Base-by-base conservation (phyloP, 92 coral and sea anemone genomes). In the Umimayanthus chanpuru region DNA sequence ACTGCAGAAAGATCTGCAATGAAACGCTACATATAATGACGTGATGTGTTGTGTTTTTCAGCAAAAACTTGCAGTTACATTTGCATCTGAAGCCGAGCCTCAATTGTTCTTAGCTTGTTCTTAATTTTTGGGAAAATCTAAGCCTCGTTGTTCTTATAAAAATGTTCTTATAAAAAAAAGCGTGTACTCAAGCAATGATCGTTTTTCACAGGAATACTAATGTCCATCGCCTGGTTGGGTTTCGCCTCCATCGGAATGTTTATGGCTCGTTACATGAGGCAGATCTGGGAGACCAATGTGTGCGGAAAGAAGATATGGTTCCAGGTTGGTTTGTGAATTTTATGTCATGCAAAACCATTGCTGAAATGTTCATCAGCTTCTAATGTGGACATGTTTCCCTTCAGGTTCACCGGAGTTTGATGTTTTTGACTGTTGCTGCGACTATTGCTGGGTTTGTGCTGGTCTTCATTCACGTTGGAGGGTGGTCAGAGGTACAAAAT, bases 161-260 rank as follows among this genome's bases (percentile, higher is more conserved):
- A n/a, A n/a, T n/a, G n/a, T n/a, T n/a, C n/a, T n/a, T n/a, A n/a
- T n/a, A n/a, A n/a, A n/a, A n/a, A n/a, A n/a, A n/a, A n/a, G n/a
- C 56, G 12, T 50, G 20, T 61, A 61, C 68, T 61, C 68, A 61
- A 61, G 20, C 6, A 61, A 3, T 23, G 26, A 8, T 21, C 23
- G n/a, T 18, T 23, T 61, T 76, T 32, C 56, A 25, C 44, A 83
- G 87, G 87, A 83, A 83, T 83, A 25, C 32, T 83, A 72, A 83
- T 83, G 87, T 43, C 87, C 21, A 18, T 83, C 41, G 61, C 87
- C 39, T 83, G 87, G 87, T 36, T 83, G 28, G 41, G 66, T 12
- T 83, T 83, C 15, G 87, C 87, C 1, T 70, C 87, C 55, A 67
- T 71, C 20, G 87, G 87, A 47, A 83, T 83, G 87, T 83, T 83